Percentiles rank a stretch among this genome's conserved stretches.
Evolutionary conservation across 1,140 invertebrate genomes (phyloP).

Genomic region (Ooceraea biroi): DNA sequence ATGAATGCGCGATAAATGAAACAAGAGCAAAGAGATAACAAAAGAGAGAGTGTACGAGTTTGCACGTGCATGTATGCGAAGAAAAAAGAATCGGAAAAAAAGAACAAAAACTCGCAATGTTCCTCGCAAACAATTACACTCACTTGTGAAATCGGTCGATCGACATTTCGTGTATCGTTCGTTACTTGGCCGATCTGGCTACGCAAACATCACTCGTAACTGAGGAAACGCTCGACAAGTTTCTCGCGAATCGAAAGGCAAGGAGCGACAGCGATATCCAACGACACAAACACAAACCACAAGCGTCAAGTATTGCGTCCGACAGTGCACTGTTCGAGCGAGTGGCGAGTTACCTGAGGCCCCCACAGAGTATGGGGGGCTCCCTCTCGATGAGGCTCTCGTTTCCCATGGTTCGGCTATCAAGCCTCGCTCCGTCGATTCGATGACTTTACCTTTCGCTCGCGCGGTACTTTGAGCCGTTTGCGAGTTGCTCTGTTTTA

Average conservation of each 20-base stretch:
- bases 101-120: not conserved
- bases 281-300: not conserved
- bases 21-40: conserved; percentile 48
- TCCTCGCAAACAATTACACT: conserved; percentile 68
- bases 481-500: conserved; percentile 4
- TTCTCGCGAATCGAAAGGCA: not conserved
- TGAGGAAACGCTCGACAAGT: not conserved
- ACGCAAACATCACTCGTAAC: not conserved
- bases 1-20: conserved; percentile 6
- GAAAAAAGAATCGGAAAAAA: not conserved
- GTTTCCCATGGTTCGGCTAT: conserved; percentile 32
- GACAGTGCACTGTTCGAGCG: conserved; percentile 71
- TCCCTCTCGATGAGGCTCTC: conserved; percentile 6
- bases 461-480: conserved; percentile 42
- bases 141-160: conserved; percentile 85
- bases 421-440: conserved; percentile 39
- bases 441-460: conserved; percentile 48
- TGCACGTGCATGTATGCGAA: no score
- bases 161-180: conserved; percentile 77
- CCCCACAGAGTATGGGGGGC: not conserved
- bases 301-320: conserved; percentile 65
- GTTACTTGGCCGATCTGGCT: not conserved
- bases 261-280: conserved; percentile 6
- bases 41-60: no score
- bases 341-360: conserved; percentile 47